Base-by-base conservation (phyloP, 2,113 vertebrate species). In the Notothenia rossii region DNA sequence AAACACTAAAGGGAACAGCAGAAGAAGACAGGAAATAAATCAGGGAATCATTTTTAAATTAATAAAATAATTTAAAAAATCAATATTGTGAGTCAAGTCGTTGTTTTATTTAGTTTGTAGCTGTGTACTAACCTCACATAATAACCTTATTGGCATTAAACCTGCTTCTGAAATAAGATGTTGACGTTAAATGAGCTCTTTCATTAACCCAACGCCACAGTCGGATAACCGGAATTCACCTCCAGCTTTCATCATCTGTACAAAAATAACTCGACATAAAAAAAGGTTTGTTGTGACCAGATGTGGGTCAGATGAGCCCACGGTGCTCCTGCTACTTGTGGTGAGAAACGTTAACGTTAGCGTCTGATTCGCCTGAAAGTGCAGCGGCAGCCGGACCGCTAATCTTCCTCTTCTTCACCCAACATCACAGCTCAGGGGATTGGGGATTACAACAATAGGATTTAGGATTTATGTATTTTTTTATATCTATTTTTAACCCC, bases 381-480 rank as follows among this genome's bases (percentile, higher is more conserved):
- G 82, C 83, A 79, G 80, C 53, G 40, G 73, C 86, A 85, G 91
- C 69, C 58, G 53, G 85, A 75, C 70, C 65, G 82, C 82, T 94
- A 91, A 92, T 93, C 87, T 85, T 85, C 68, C 84, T 3, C 29
- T 4, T 83, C 79, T 72, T 86, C 81, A 93, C 86, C 84, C 70
- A 33, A 68, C 60, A 46, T 43, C 59, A 10, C 67, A 10, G 76
- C 88, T 87, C 85, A 75, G 81, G 72, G 82, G 84, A 87, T 70
- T 89, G 49, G n/a, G 84, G 88, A 90, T 92, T 89, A 86, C 80
- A 82, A 92, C 77, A 86, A 90, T 69, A 55, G 88, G 92, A 93
- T 92, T 94, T 84, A 62, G 84, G 90, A 85, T 93, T 94, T 88
- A 87, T 69, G 82, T 63, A 29, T 29, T 29, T 65, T 72, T 79